Base-by-base conservation (phyloP, 2,797 vertebrate species). In the Chlorospingus semifuscus region DNA sequence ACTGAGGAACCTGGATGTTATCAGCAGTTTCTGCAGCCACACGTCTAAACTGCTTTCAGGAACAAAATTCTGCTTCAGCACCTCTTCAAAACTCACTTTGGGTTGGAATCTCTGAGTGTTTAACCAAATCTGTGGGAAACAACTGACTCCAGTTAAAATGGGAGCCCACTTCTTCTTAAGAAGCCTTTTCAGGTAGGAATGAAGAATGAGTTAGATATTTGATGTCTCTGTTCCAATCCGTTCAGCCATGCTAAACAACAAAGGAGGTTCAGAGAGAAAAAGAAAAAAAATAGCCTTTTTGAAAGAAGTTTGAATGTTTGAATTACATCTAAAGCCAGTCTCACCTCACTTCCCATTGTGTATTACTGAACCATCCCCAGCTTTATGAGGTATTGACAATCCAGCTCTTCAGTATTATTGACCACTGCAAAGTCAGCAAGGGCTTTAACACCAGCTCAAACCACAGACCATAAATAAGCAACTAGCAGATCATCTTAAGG, bases 401-500 rank as follows among this genome's bases (percentile, higher is more conserved):
- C 80, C 90, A 80, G 53, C 90, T 92, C 47, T 1, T 88, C 11
- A 56, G 41, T 49, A 82, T 94, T 96, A 96, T 95, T 97, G 92
- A 94, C 72, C 50, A 75, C 71, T 90, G 61, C 71, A 74, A 69
- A 90, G 77, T 95, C 92, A 94, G 87, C 75, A 96, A 74, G 30
- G 46, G 34, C 85, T 74, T 44, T 69, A 81, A 89, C 84, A 94
- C 65, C 66, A 61, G 39, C 56, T 88, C 69, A 83, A 49, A 63
- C 63, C 83, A 89, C 75, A 78, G 53, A 93, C 89, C 52, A 92
- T 61, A 94, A 95, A 96, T 86, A 87, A 95, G 68, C 56, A 92
- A 24, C 63, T 52, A 78, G 32, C 53, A 90, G 65, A 39, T 80
- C 49, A 47, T 55, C 39, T n/a, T 59, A 71, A 42, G 26, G 68